A percentile compares a stretch with the other conserved stretches of the same genome.
Evolutionary conservation across 2,797 vertebrate genomes (phyloP).

Genomic region (Anomalospiza imberbis): DNA sequence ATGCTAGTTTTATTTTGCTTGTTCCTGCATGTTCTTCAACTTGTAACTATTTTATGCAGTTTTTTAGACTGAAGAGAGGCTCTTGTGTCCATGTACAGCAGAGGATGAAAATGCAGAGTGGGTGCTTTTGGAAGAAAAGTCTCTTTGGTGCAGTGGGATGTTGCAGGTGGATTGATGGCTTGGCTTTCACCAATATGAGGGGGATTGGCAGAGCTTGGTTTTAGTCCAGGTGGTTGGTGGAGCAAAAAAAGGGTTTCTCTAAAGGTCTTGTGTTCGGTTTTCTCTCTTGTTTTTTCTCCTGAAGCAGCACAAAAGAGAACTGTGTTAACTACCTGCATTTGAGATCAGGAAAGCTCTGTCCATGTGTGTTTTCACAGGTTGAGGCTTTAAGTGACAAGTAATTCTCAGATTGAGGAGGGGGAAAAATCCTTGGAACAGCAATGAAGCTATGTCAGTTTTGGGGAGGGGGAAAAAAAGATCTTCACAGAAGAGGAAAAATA

Average conservation of each 20-base stretch:
- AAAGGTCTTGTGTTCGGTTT: neutral
- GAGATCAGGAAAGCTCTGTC: neutral
- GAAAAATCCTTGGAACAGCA: neutral
- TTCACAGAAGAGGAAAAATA: neutral
- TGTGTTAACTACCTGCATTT: neutral
- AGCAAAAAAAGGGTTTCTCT: neutral
- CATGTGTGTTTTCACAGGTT: fast-evolving
- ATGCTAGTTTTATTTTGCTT: neutral
- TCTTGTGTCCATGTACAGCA: neutral
- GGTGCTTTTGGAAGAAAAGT: neutral
- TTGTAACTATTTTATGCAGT: neutral
- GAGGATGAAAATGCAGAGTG: neutral
- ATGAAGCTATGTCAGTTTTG: neutral
- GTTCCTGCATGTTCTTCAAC: slow-evolving; percentile 1
- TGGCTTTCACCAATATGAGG: neutral
- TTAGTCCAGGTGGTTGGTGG: neutral
- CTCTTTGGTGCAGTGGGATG: fast-evolving
- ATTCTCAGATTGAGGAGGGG: neutral
- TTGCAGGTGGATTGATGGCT: neutral
- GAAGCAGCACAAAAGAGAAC: neutral
- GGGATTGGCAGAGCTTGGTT: neutral
- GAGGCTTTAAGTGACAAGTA: neutral
- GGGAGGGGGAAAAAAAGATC: neutral
- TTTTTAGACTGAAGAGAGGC: neutral
- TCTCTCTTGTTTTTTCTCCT: neutral